Conservation (phyloP, 1,140 invertebrate species). For the Lethrus apterus region DNA sequence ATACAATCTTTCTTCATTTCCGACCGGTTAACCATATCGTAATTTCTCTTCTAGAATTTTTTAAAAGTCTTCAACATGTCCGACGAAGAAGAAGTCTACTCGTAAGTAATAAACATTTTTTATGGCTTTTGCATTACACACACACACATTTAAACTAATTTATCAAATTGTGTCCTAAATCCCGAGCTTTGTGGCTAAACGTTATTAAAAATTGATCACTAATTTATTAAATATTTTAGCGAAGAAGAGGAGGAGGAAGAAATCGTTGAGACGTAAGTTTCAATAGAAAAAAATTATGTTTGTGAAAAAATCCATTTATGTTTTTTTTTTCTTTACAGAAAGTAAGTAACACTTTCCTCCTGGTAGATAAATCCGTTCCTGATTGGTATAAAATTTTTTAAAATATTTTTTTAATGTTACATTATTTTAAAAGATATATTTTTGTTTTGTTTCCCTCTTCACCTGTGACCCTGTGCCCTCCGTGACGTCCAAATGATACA, state of each 20-base stretch:
- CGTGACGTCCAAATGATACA: slow-evolving; percentile 11
- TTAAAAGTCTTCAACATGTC: slow-evolving; percentile 52
- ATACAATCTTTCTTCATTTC: too few relatives aligned
- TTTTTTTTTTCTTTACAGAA: slow-evolving; percentile 51
- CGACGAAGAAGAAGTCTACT: slow-evolving; percentile 64
- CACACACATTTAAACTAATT: background rate
- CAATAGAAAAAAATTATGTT: slow-evolving; percentile 6
- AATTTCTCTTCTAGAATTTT: slow-evolving; percentile 22
- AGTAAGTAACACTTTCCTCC: slow-evolving; percentile 47
- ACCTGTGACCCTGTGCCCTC: slow-evolving; percentile 8
- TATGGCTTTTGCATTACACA: background rate
- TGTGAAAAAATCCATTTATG: background rate
- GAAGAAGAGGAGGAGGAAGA: slow-evolving; percentile 62
- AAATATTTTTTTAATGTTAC: slow-evolving; percentile 11
- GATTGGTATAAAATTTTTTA: slow-evolving; percentile 5
- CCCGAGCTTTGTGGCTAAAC: slow-evolving; percentile 27
- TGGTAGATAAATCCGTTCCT: slow-evolving; percentile 29
- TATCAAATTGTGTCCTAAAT: background rate
- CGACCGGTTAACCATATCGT: too few relatives aligned
- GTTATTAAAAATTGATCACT: slow-evolving; percentile 3
- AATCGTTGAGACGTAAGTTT: slow-evolving; percentile 61
- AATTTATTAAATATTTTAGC: slow-evolving; percentile 31
- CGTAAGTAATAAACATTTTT: slow-evolving; percentile 48
- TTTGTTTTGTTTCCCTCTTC: slow-evolving; percentile 14
- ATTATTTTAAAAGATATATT: slow-evolving; percentile 12